A percentile compares a stretch with the other conserved stretches of the same genome.
Evolutionary conservation across 2,888 invertebrate species (phyloP).

Genomic region (Thera obeliscata): DNA sequence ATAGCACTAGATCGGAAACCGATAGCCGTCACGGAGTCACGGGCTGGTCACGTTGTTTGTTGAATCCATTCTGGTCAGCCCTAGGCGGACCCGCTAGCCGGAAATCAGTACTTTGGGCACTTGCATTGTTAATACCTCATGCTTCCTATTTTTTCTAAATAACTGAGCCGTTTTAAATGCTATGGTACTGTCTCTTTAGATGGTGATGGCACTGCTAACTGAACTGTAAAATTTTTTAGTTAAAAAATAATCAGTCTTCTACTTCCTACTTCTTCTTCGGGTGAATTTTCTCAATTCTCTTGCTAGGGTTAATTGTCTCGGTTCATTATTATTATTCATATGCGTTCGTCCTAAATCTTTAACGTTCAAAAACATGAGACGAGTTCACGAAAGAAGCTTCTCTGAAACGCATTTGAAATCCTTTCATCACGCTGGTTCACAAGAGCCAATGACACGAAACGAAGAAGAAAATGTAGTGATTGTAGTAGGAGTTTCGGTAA

Average conservation of each 20-base stretch:
- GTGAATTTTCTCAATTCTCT: not conserved
- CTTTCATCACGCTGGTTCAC: too few relatives aligned
- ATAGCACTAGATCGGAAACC: constrained; percentile 66
- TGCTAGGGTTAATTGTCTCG: too few relatives aligned
- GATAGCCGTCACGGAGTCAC: constrained; percentile 72
- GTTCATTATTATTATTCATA: too few relatives aligned
- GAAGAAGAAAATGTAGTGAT: constrained; percentile 1
- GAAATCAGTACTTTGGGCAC: constrained; percentile 70
- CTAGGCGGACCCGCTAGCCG: constrained; percentile 67
- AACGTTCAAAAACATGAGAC: too few relatives aligned
- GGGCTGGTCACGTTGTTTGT: constrained; percentile 60
- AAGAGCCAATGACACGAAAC: too few relatives aligned
- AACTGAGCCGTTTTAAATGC: not conserved
- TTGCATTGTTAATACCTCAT: constrained; percentile 45
- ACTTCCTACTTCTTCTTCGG: too few relatives aligned
- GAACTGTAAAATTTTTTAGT: not conserved
- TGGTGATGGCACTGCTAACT: not conserved
- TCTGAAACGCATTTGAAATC: too few relatives aligned
- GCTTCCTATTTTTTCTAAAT: constrained; percentile 13
- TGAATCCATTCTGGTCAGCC: constrained; percentile 62
- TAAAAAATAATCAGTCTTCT: not conserved
- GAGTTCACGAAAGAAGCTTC: too few relatives aligned
- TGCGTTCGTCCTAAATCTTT: too few relatives aligned
- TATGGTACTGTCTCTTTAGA: not conserved
- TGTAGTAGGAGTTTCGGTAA: not conserved